These are phyloP conservation scores for Pelagia noctiluca DNA, from an alignment of 30 jellyfish, hydroid and myxozoan species.

Conservation along the genomic window DNA sequence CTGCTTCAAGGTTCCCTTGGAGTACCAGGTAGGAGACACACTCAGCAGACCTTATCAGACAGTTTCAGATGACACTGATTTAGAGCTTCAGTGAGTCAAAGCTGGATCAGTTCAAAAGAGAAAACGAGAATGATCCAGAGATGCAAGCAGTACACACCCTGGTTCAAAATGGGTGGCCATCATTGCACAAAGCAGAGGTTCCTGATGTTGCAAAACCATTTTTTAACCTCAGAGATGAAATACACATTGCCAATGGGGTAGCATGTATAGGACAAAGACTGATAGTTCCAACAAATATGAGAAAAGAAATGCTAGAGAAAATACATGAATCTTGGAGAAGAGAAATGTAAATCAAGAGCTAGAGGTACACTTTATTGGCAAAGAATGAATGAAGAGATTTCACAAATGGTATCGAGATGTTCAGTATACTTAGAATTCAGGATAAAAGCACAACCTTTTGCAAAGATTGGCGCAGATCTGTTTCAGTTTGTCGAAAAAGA, in stretches of 20 bases:
- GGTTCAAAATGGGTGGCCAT: too few relatives aligned
- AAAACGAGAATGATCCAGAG: too few relatives aligned
- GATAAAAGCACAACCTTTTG: slow-evolving; percentile 8
- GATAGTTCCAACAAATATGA: slow-evolving; percentile 36
- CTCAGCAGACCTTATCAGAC: too few relatives aligned
- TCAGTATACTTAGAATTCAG: not conserved
- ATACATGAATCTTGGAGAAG: slow-evolving; percentile 59
- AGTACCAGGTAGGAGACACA: too few relatives aligned
- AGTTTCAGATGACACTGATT: too few relatives aligned
- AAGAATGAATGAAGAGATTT: slow-evolving; percentile 31
- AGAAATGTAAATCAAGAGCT: slow-evolving; percentile 44
- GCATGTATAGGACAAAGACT: slow-evolving; percentile 43
- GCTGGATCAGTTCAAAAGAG: too few relatives aligned
- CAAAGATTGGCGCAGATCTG: slow-evolving; percentile 54
- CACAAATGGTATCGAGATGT: slow-evolving; percentile 18
- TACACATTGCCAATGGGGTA: slow-evolving; percentile 38
- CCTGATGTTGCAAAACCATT: too few relatives aligned
- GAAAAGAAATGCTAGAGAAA: slow-evolving; percentile 41
- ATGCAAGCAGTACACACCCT: too few relatives aligned
- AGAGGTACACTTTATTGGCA: slow-evolving; percentile 31
- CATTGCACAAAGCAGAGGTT: too few relatives aligned
- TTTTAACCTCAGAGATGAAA: slow-evolving; percentile 40
- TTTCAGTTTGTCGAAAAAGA: slow-evolving; percentile 20
- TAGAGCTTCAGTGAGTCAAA: too few relatives aligned
- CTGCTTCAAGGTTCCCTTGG: too few relatives aligned